Evolutionary conservation across 2,797 vertebrate genomes (phyloP).

Genomic region (Pogoniulus pusillus): DNA sequence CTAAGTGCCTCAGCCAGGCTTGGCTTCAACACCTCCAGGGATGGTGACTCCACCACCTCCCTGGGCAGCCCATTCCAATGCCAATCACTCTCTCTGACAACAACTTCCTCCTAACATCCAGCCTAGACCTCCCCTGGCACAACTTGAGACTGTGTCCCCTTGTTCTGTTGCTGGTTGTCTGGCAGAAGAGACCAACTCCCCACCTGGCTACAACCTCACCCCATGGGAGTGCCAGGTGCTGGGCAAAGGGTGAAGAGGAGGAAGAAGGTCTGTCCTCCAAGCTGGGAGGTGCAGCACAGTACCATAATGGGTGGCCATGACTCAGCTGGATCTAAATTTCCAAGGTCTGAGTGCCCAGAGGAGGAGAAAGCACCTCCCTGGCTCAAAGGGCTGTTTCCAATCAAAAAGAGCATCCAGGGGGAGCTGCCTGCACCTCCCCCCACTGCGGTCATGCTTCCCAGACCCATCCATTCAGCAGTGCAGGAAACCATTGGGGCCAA

Average conservation of each 20-base stretch:
- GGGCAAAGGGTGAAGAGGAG: not conserved
- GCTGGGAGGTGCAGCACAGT: not conserved
- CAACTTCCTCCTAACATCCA: too few relatives aligned
- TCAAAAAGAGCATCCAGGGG: not conserved
- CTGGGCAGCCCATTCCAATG: too few relatives aligned
- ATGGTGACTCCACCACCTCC: too few relatives aligned
- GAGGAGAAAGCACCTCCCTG: not conserved
- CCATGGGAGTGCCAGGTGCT: fast-evolving
- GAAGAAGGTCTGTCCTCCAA: not conserved
- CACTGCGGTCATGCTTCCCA: not conserved
- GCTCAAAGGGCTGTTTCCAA: not conserved
- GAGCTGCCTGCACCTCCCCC: not conserved
- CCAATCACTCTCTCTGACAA: too few relatives aligned
- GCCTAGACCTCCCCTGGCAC: too few relatives aligned
- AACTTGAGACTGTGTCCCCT: too few relatives aligned
- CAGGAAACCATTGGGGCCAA: not conserved
- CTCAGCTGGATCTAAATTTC: not conserved
- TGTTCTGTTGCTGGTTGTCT: too few relatives aligned
- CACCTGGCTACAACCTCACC: too few relatives aligned
- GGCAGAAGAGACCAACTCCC: too few relatives aligned
- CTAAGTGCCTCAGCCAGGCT: too few relatives aligned
- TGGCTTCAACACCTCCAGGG: too few relatives aligned
- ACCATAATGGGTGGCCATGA: not conserved
- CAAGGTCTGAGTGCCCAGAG: not conserved
- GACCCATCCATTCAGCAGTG: fast-evolving